Evolutionary conservation across 2,113 vertebrate species (phyloP).

Genomic region (Paraplagusia blochii): DNA sequence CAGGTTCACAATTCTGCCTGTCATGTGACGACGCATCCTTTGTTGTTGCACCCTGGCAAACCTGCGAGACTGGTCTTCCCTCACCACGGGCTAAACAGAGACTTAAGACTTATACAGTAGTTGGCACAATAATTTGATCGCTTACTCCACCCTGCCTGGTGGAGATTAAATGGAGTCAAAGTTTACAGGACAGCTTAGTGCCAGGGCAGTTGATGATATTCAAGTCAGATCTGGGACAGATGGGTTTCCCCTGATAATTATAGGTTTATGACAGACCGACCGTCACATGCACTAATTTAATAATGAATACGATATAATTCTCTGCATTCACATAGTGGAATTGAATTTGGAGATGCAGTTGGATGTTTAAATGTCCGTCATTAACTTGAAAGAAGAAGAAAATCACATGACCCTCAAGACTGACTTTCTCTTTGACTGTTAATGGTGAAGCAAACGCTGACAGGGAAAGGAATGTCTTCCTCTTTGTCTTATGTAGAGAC

Average conservation of each 20-base stretch:
- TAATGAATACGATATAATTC: slow-evolving; percentile 17
- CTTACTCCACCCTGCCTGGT: neutral
- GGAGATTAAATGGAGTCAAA: neutral
- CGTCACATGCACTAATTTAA: slow-evolving; percentile 57
- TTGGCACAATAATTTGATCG: slow-evolving; percentile 3
- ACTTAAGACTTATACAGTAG: neutral
- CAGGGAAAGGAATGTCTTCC: neutral
- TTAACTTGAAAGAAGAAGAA: neutral
- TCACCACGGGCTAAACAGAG: slow-evolving; percentile 6
- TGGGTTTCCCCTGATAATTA: slow-evolving; percentile 47
- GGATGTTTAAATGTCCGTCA: neutral
- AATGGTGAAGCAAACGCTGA: neutral
- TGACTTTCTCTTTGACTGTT: neutral
- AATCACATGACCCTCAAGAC: slow-evolving; percentile 1
- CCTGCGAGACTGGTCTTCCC: slow-evolving; percentile 33
- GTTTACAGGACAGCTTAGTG: neutral
- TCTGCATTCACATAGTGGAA: slow-evolving; percentile 12
- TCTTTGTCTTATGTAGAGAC: no score
- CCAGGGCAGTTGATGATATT: neutral
- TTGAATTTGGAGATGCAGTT: slow-evolving; percentile 6
- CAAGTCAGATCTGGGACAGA: neutral
- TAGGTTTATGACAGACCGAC: slow-evolving; percentile 32
- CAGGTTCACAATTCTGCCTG: slow-evolving; percentile 6
- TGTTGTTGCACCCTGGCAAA: slow-evolving; percentile 6
- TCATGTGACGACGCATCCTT: neutral